Base-by-base conservation (phyloP, 2,113 vertebrate genomes). In the Lontra canadensis region DNA sequence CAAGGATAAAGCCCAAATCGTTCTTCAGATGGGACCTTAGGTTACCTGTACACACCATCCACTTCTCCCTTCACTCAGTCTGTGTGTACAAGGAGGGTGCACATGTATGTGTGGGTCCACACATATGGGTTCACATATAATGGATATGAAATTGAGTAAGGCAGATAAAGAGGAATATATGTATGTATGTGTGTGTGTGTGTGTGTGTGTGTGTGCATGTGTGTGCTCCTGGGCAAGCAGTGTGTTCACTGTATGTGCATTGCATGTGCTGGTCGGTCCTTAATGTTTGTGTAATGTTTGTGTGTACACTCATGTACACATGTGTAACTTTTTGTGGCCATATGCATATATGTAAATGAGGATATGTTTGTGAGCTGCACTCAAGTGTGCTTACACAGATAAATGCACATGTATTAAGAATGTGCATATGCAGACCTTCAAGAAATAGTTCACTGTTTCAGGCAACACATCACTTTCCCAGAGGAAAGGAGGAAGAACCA, bases 1-100 rank as follows among this genome's bases (percentile, higher is more conserved):
- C 7, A 0, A 65, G 39, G n/a, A 21, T 2, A 29, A 74, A 63
- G 23, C 21, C 23, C 20, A 15, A 13, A 10, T n/a, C 1, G 0
- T 5, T 31, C 61, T 80, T 31, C 18, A 57, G 39, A n/a, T 3
- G 4, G 3, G 36, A 55, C 17, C 1, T 25, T 7, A 3, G 1
- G 5, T 6, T 17, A 13, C 13, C 10, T 14, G 25, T 8, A 6
- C n/a, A 9, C 36, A 1, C 5, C 79, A 42, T 6, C 25, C 47
- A 1, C 39, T 12, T 49, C 15, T 36, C 11, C 10, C 9, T 42
- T 6, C 52, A 6, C 18, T 7, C 36, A n/a, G 49, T 20, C 36
- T 61, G 6, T 18, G 23, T 29, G 25, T 44, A 20, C 34, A 34
- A 52, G 65, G 47, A 67, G 5, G 6, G 14, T 7, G 0, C 29